phyloP scores from a whole-genome alignment of 37 sponge, comb jelly and placozoan genomes.

The Beroe forskalii region DNA sequence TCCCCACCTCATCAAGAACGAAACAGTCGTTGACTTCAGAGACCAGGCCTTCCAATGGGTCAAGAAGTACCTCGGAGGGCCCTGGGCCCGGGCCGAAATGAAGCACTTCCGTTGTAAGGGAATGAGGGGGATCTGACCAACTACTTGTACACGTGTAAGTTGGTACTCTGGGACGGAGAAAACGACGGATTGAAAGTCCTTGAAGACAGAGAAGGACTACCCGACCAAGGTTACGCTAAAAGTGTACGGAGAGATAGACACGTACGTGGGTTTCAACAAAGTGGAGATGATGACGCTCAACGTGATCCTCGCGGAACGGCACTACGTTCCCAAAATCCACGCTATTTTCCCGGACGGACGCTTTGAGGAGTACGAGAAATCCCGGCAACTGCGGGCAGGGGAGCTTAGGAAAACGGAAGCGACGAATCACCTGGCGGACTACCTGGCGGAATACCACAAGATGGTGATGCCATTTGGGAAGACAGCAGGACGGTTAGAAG shows the following conservation, averaged over 20 bases:
- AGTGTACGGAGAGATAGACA: slow-evolving; percentile 53
- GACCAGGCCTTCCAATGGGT: slow-evolving; percentile 30
- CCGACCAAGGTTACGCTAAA: slow-evolving; percentile 51
- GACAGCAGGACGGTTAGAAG: slow-evolving; percentile 1
- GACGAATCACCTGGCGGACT: slow-evolving; percentile 61
- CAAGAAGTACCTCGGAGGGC: slow-evolving; percentile 45
- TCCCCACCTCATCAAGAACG: slow-evolving; percentile 57
- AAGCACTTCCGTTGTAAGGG: slow-evolving; percentile 59
- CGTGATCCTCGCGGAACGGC: slow-evolving; percentile 45
- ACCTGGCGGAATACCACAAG: slow-evolving; percentile 64
- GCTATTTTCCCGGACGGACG: slow-evolving; percentile 53
- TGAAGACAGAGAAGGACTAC: slow-evolving; percentile 29
- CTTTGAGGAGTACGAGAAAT: slow-evolving; percentile 60
- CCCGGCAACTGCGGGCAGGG: slow-evolving; percentile 6
- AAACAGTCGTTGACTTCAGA: slow-evolving; percentile 47
- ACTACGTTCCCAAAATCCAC: slow-evolving; percentile 32
- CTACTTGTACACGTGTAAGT: slow-evolving; percentile 45
- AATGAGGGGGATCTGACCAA: slow-evolving; percentile 57
- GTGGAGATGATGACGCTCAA: slow-evolving; percentile 63
- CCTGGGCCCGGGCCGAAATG: slow-evolving; percentile 57
- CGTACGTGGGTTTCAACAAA: slow-evolving; percentile 35
- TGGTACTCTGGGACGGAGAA: slow-evolving; percentile 40
- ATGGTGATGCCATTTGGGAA: slow-evolving; percentile 60
- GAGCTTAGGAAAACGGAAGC: slow-evolving; percentile 42
- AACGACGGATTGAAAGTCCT: slow-evolving; percentile 59